Evolutionary conservation across 2,113 vertebrate species (phyloP).

Genomic region (Tamias sibiricus): DNA sequence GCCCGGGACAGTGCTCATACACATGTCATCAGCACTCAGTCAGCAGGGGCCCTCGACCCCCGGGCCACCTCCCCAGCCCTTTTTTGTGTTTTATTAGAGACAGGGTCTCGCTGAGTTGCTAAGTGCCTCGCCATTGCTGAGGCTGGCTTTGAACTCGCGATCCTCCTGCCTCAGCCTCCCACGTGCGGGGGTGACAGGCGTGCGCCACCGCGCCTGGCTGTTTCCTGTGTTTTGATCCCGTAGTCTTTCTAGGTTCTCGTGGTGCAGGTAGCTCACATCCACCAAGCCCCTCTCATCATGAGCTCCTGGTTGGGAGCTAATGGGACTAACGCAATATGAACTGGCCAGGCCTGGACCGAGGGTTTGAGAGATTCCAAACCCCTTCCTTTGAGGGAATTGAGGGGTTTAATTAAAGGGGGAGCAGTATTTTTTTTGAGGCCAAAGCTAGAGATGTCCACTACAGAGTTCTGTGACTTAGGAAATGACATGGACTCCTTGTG

Average conservation of each 20-base stretch:
- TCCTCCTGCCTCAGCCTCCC: too few species aligned
- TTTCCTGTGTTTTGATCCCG: not conserved
- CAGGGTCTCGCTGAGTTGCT: too few species aligned
- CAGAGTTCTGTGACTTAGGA: not conserved
- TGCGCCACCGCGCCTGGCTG: too few species aligned
- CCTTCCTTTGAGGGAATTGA: not conserved
- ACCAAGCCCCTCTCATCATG: not conserved
- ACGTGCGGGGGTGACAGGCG: too few species aligned
- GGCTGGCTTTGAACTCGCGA: too few species aligned
- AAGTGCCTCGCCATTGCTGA: too few species aligned
- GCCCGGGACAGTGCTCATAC: not conserved
- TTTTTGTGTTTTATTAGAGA: too few species aligned
- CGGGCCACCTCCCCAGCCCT: too few species aligned
- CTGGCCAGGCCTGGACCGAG: not conserved
- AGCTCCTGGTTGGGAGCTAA: not conserved
- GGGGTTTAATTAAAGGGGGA: not conserved
- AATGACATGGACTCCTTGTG: not conserved
- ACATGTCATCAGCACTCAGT: not conserved
- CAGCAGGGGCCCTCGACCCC: too few species aligned
- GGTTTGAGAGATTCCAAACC: not conserved
- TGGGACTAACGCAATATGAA: not conserved
- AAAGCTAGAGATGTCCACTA: not conserved
- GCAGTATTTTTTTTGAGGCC: not conserved
- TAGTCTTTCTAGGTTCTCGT: not conserved
- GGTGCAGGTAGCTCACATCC: not conserved